Base-by-base conservation (phyloP, 2,888 invertebrate species). In the Mythimna ferrago region DNA sequence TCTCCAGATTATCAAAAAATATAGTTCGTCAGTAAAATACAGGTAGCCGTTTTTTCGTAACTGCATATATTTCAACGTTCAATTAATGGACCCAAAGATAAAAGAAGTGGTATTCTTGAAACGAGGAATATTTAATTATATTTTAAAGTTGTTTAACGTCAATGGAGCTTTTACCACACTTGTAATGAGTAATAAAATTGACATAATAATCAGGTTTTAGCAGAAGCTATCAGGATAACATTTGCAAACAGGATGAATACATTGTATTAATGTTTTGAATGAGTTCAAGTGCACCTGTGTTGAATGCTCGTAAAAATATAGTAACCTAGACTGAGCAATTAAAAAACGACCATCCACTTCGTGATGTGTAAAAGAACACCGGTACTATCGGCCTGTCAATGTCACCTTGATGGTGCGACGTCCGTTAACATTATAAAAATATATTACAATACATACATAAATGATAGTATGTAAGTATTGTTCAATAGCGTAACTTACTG, bases 191-290 rank as follows among this genome's bases (percentile, higher is more conserved):
- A 26, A 63, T 84, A 83, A 82, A 83, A 78, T 82, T 77, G 73
- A 61, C 64, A 68, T 80, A 85, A 83, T 73, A 83, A 76, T 71
- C 80, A 71, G 80, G 76, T 85, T 83, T 82, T 71, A 79, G 67
- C 70, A 63, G 35, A 54, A 68, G 48, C 67, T 85, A 83, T 77
- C 77, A 66, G 74, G 66, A 76, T 80, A 80, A 73, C 75, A 85
- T 85, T 80, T 72, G 26, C 71, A 71, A 83, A 80, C 80, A 70
- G 77, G 80, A 82, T 77, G 35, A 73, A 66, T 66, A 81, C 73
- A 75, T 76, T 85, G 76, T 80, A 70, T 56, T 70, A 70, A 80
- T 60, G 68, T 68, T 80, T 51, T 73, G 62, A 84, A 84, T 74
- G 71, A 66, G 69, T 71, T 62, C 67, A 67, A 67, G 67, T 71